These are phyloP conservation scores for Nomada fucata DNA, from an alignment of 2,888 invertebrate genomes.

Conservation along the genomic window DNA sequence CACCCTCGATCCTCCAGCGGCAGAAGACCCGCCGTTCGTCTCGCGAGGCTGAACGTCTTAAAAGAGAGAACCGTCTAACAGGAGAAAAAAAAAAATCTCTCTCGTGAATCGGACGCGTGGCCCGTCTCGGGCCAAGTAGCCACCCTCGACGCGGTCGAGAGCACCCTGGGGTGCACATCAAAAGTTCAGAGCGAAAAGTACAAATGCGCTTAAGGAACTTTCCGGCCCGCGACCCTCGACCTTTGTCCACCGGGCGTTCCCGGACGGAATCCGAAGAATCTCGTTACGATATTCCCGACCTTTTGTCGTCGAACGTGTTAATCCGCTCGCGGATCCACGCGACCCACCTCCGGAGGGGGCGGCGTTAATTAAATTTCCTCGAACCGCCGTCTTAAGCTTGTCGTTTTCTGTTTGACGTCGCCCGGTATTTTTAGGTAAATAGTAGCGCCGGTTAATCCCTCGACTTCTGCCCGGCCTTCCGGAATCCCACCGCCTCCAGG, in stretches of 20 bases:
- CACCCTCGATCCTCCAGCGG: not conserved
- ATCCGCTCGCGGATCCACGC: slow-evolving; percentile 58
- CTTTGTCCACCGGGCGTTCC: slow-evolving; percentile 59
- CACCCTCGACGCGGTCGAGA: slow-evolving; percentile 52
- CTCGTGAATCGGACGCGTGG: slow-evolving; percentile 26
- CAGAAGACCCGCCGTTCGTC: not conserved
- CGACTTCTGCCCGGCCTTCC: not conserved
- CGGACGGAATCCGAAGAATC: slow-evolving; percentile 58
- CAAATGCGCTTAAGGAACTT: slow-evolving; percentile 73
- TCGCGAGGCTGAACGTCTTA: slow-evolving; percentile 1
- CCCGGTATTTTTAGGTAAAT: slow-evolving; percentile 53
- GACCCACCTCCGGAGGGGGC: not conserved
- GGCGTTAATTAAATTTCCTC: slow-evolving; percentile 60
- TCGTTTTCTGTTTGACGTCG: slow-evolving; percentile 44
- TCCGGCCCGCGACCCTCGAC: slow-evolving; percentile 15
- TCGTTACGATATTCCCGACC: slow-evolving; percentile 57
- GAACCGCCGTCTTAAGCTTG: slow-evolving; percentile 35
- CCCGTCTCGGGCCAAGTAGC: slow-evolving; percentile 9
- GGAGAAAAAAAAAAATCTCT: not conserved
- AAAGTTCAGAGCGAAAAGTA: slow-evolving; percentile 69
- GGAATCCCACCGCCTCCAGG: not conserved
- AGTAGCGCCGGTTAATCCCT: slow-evolving; percentile 36
- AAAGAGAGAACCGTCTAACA: slow-evolving; percentile 10
- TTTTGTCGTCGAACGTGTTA: slow-evolving; percentile 61
- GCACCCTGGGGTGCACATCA: slow-evolving; percentile 71